These are phyloP conservation scores for Cerastoderma edule DNA, from an alignment of 2,888 invertebrate species.

Conservation along the genomic window DNA sequence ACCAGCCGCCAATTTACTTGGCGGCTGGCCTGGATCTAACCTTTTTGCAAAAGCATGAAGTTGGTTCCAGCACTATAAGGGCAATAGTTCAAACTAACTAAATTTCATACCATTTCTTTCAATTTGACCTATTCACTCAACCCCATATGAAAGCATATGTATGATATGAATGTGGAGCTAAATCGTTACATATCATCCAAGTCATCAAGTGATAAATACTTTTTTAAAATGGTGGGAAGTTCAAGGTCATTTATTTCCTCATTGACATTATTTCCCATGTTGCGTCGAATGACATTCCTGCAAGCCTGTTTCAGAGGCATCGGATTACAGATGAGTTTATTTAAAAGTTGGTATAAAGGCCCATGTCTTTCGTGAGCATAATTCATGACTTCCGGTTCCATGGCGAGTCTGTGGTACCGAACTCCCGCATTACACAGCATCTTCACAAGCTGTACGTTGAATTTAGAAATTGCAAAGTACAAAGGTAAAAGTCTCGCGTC, in stretches of 20 bases:
- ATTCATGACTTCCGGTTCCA: conserved; percentile 38
- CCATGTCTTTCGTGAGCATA: conserved; percentile 15
- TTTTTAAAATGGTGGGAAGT: conserved; percentile 33
- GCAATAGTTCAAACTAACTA: too few species aligned
- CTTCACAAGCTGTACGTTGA: conserved; percentile 38
- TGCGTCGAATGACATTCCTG: conserved; percentile 29
- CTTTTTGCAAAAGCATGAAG: too few species aligned
- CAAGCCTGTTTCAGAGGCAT: conserved; percentile 37
- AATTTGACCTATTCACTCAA: too few species aligned
- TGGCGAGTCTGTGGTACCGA: conserved; percentile 40
- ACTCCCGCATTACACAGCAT: conserved; percentile 47
- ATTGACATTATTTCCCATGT: conserved; percentile 16
- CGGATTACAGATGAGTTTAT: conserved; percentile 30
- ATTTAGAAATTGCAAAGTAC: conserved; percentile 48
- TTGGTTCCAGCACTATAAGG: too few species aligned
- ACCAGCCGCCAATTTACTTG: too few species aligned
- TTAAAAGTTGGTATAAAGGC: conserved; percentile 32
- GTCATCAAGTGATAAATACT: conserved; percentile 25
- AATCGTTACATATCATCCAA: conserved; percentile 20
- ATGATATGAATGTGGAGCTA: too few species aligned
- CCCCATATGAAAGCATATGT: too few species aligned
- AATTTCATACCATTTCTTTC: too few species aligned
- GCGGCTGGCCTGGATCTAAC: too few species aligned
- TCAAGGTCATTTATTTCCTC: conserved; percentile 17
- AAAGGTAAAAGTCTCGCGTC: conserved; percentile 42